Evolutionary conservation across 2,113 vertebrate genomes (phyloP), one percentile per base, ranked within the genome.

Genomic region (Cricetomys ansorgei): DNA sequence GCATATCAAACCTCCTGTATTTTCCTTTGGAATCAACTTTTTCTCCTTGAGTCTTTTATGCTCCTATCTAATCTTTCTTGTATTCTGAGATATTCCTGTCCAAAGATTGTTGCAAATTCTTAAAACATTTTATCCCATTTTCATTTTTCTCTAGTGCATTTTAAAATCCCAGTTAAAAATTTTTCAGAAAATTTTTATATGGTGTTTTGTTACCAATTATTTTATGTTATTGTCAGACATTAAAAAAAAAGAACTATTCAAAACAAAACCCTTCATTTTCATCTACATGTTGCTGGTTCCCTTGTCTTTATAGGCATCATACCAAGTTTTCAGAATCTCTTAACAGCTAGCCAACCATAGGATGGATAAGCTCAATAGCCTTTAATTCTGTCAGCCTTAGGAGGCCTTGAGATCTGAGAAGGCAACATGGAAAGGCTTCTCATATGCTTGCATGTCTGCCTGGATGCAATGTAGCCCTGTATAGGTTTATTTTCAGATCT

Each of bases 1-100:
- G 96, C 96, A 95, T 97, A 93, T 92, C 83, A 96, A 95, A 53
- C 48, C 73, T 96, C 64, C 70, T 88, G 88, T 93, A 94, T 95
- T 97, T 97, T 96, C 87, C 57, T 92, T 93, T 25, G 85, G 64
- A 80, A 43, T 92, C 53, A 86, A 59, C 29, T 84, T 94, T 94
- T 94, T 87, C 34, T 87, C 72, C 48, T 2, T 12, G 57, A 12
- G 48, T 91, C 62, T 95, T 94, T 89, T 80, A 95, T 59, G 89
- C 75, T 95, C 34, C 92, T 85, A 8, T 79, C 5, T 75, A 85
- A 79, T 92, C 92, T 81, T 34, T 10, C 45, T 29, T 45, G 7
- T 48, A 17, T 95, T 92, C 91, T 84, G 31, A 94, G 59, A 59
- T 70, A 88, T 70, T 69, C 69, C 37, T 91, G 7, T 62, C 67